Evolutionary conservation across 2,797 vertebrate genomes (phyloP).

Genomic region (Falco novaeseelandiae): DNA sequence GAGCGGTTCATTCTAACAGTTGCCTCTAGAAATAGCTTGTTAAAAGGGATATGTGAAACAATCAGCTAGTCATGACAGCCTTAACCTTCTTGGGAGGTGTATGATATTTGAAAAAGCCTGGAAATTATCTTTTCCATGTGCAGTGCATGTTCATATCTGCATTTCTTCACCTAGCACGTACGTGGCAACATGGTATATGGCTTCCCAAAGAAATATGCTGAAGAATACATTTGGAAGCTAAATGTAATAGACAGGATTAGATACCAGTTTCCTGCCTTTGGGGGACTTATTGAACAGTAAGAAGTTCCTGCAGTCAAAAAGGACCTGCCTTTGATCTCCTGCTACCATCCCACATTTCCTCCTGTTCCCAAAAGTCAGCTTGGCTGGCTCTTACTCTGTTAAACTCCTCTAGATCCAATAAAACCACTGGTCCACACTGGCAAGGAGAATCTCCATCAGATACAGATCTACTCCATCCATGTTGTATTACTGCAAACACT

Average conservation of each 20-base stretch:
- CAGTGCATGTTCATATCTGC: background rate
- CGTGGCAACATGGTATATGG: fast-evolving
- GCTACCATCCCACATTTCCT: background rate
- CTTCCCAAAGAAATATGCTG: background rate
- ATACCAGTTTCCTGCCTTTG: background rate
- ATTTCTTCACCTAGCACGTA: background rate
- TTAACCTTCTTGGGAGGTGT: background rate
- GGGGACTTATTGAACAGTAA: background rate
- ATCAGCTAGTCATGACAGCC: background rate
- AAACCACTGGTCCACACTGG: background rate
- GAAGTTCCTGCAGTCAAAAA: background rate
- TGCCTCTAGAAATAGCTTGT: conserved; percentile 12
- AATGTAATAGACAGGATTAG: background rate
- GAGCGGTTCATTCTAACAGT: background rate
- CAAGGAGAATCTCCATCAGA: background rate
- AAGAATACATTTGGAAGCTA: background rate
- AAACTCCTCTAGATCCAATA: background rate
- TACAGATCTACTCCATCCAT: background rate
- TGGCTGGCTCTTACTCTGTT: background rate
- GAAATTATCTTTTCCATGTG: background rate
- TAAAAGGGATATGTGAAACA: background rate
- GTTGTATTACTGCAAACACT: background rate
- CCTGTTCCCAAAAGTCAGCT: background rate
- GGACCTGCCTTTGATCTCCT: background rate
- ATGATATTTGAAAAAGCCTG: background rate